phyloP scores from a whole-genome alignment of 2,113 vertebrate species.

The Peucedramus taeniatus region DNA sequence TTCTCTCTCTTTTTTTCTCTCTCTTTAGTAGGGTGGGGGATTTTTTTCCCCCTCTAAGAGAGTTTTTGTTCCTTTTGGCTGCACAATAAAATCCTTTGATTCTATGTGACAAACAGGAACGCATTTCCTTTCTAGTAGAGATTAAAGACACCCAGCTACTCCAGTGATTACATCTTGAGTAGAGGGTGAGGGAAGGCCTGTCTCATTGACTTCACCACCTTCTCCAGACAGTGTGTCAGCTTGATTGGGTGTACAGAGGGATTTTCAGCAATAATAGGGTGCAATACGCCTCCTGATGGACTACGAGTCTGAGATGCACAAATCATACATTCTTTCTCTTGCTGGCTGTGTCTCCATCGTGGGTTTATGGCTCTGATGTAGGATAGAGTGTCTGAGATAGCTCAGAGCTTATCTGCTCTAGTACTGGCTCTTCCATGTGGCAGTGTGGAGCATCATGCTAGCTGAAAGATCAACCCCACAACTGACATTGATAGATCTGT shows the following conservation, averaged over 20 bases:
- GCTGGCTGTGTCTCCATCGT: background rate
- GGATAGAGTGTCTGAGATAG: background rate
- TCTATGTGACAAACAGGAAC: background rate
- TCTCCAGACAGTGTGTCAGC: background rate
- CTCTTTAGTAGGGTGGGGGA: background rate
- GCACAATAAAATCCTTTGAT: conserved; percentile 27
- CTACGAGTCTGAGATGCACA: background rate
- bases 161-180: background rate
- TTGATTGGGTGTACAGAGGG: background rate
- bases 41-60: background rate
- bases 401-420: background rate
- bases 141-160: background rate
- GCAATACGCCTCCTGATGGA: background rate
- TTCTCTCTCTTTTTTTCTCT: background rate
- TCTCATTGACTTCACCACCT: background rate
- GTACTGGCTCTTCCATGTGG: background rate
- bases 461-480: background rate
- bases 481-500: background rate
- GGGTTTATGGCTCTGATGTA: background rate
- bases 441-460: background rate
- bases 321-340: background rate
- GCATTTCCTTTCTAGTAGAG: background rate
- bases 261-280: background rate
- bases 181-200: background rate
- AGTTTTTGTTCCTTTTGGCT: conserved; percentile 22